Percentiles rank a stretch among this genome's conserved stretches.
Evolutionary conservation across 2,113 vertebrate genomes (phyloP).

Genomic region (Atractosteus spatula): DNA sequence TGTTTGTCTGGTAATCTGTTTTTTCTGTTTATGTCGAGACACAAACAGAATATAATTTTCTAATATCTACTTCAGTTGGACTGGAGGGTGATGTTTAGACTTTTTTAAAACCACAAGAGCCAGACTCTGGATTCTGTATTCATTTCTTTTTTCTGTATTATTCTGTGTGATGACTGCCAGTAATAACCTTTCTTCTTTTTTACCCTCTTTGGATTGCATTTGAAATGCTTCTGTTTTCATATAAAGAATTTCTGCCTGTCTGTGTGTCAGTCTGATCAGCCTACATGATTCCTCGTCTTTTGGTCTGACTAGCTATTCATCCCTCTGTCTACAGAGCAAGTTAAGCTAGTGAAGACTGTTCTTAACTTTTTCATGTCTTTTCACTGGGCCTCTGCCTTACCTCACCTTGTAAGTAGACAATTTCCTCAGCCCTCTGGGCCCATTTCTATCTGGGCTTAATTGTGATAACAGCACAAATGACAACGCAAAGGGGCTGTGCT

Average conservation of each 20-base stretch:
- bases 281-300: no score
- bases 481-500: slow-evolving; percentile 4
- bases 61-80: background rate
- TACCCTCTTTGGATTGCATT: slow-evolving; percentile 9
- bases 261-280: no score
- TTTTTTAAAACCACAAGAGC: slow-evolving; percentile 12
- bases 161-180: slow-evolving; percentile 54
- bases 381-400: background rate
- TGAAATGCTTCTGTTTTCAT: no score
- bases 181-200: slow-evolving; percentile 46
- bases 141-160: slow-evolving; percentile 36
- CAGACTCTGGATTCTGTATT: background rate
- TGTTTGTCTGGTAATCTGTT: slow-evolving; percentile 13
- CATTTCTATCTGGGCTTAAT: no score
- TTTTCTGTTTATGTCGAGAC: slow-evolving; percentile 32
- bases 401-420: slow-evolving; percentile 7
- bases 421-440: slow-evolving; percentile 2
- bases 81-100: background rate
- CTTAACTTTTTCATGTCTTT: background rate
- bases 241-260: no score
- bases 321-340: background rate
- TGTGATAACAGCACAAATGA: no score
- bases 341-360: background rate
- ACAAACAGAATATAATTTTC: slow-evolving; percentile 8
- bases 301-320: no score